Evolutionary conservation across 2,888 invertebrate species (phyloP), one percentile per base, ranked within the genome.

Genomic region (Nomada fabriciana): DNA sequence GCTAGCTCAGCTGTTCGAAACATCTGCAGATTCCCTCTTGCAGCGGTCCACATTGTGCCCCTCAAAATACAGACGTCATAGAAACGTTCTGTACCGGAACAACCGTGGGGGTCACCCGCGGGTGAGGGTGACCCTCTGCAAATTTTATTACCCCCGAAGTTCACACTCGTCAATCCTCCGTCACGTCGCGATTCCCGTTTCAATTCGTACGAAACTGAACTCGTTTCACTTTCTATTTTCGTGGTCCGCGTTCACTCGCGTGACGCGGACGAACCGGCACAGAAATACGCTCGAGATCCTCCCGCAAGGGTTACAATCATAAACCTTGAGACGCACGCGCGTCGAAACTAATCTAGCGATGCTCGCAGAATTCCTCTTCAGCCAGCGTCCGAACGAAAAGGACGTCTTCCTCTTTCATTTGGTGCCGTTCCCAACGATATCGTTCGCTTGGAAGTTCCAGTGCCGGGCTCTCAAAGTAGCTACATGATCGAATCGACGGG

Each of bases 181-280:
- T 29, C 23, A 67, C 52, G 29, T 52, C 15, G 1, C 9, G n/a
- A 36, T 36, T 53, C n/a, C 2, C 43, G 47, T 52, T 60, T 52
- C 63, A 64, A 25, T 57, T 42, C 18, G 23, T 9, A 55, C 42
- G 23, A n/a, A 57, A 71, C 55, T 13, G 13, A 15, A n/a, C 42
- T 43, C 43, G 50, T 13, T 18, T 20, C 60, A 68, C 64, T 60
- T 65, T 78, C 77, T 76, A 78, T 78, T 76, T 76, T 76, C 68
- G 77, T 50, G 71, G 57, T 42, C 42, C 63, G 71, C 76, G 69
- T 43, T 20, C 52, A 23, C 36, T 9, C 50, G 52, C 36, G 63
- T 63, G 63, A 68, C 71, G 71, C 18, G 52, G 15, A 11, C 10
- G 20, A 2, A 20, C 11, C 2, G 5, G 42, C 69, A 60, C 61